These are phyloP conservation scores for Boleophthalmus pectinirostris DNA, from an alignment of 2,113 vertebrate genomes.

Conservation along the genomic window DNA sequence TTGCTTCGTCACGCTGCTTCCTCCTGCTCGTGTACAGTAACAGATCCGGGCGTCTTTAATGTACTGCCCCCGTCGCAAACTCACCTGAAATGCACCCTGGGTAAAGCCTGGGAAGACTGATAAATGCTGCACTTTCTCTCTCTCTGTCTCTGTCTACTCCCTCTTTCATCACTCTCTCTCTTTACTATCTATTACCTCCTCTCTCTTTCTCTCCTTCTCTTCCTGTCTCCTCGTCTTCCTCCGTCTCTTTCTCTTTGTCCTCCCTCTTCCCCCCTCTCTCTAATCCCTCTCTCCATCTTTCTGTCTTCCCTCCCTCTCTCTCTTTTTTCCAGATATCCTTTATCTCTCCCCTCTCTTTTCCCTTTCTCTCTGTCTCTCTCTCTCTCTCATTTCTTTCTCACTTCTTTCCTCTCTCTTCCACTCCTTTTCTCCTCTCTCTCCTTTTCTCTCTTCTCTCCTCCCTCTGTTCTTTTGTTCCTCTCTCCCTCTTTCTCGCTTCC, in stretches of 20 bases:
- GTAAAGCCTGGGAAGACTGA: conserved; percentile 40
- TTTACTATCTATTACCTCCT: background rate
- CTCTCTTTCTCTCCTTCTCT: background rate
- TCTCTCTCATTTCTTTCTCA: too few species aligned
- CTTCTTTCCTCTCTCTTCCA: too few species aligned
- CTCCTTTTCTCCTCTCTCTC: too few species aligned
- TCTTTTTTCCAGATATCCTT: too few species aligned
- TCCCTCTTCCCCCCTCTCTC: conserved; percentile 14
- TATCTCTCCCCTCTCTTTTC: too few species aligned
- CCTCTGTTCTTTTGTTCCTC: too few species aligned
- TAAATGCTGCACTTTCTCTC: conserved; percentile 61
- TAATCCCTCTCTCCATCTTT: conserved; percentile 24
- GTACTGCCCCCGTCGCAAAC: conserved; percentile 29
- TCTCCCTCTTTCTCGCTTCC: too few species aligned
- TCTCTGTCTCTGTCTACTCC: too few species aligned
- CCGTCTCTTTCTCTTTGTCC: too few species aligned
- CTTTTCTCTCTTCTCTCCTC: too few species aligned
- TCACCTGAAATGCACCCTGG: conserved; percentile 43
- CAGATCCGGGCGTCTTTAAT: conserved; percentile 29
- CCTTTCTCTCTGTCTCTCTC: too few species aligned
- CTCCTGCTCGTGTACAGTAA: conserved; percentile 28
- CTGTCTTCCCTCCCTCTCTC: background rate
- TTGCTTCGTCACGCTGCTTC: background rate
- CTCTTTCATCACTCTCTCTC: too few species aligned
- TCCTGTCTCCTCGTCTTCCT: background rate